Percentiles rank a stretch among this genome's conserved stretches.
phyloP scores from a whole-genome alignment of 2,888 invertebrate species.

The Nemapogon koenigi region DNA sequence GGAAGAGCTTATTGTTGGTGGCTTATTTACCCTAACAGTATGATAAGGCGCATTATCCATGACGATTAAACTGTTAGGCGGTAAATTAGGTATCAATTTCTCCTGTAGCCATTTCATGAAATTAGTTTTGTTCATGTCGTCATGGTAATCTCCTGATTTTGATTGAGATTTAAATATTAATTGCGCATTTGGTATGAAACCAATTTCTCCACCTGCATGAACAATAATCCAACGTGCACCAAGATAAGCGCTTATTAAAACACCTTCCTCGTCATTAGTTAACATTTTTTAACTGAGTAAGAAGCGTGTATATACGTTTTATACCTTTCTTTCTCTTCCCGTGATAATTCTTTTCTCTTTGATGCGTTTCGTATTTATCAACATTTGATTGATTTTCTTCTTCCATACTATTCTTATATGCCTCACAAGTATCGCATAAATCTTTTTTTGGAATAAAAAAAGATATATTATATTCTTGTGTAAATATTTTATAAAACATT shows the following conservation, averaged over 20 bases:
- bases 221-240: slow-evolving; percentile 10
- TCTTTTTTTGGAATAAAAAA: too few species aligned
- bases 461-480: too few species aligned
- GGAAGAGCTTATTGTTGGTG: slow-evolving; percentile 16
- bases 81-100: slow-evolving; percentile 17
- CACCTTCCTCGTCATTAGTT: slow-evolving; percentile 8
- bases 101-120: slow-evolving; percentile 16
- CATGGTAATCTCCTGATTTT: slow-evolving; percentile 1
- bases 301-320: slow-evolving; percentile 10
- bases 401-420: too few species aligned
- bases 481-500: too few species aligned
- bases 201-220: slow-evolving; percentile 10
- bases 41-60: slow-evolving; percentile 19
- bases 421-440: too few species aligned
- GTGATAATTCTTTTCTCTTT: too few species aligned
- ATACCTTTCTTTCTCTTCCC: too few species aligned
- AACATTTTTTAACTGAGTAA: slow-evolving; percentile 12
- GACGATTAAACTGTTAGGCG: slow-evolving; percentile 16
- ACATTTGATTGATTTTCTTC: too few species aligned
- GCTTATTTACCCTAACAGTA: slow-evolving; percentile 15
- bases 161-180: slow-evolving; percentile 1
- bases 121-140: slow-evolving; percentile 15
- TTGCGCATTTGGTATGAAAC: slow-evolving; percentile 9
- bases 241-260: slow-evolving; percentile 2
- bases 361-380: too few species aligned